A percentile compares a stretch with the other conserved stretches of the same genome.
phyloP scores from a whole-genome alignment of 2,888 invertebrate species.

The Coremacera marginata region DNA sequence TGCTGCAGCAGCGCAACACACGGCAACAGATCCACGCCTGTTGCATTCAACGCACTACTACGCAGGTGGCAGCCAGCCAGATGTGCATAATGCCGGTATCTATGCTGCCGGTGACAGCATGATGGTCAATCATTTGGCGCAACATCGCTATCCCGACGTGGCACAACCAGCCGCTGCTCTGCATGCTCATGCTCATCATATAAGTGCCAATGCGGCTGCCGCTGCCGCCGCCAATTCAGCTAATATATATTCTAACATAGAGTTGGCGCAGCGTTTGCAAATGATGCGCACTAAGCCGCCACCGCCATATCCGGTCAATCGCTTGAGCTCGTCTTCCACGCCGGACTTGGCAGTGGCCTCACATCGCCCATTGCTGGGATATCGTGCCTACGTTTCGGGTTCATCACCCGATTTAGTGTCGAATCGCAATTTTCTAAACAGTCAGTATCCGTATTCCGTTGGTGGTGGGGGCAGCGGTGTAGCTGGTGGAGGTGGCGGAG shows the following conservation, averaged over 20 bases:
- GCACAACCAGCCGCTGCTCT: constrained; percentile 71
- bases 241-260: constrained; percentile 51
- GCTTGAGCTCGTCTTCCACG: constrained; percentile 85
- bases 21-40: constrained; percentile 41
- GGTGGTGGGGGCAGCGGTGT: constrained; percentile 41
- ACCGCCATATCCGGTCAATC: constrained; percentile 84
- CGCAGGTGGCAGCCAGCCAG: constrained; percentile 78
- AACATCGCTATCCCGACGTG: constrained; percentile 75
- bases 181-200: constrained; percentile 60
- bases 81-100: constrained; percentile 74
- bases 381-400: constrained; percentile 76
- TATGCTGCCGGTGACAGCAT: constrained; percentile 52
- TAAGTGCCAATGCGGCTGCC: constrained; percentile 46
- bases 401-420: constrained; percentile 85
- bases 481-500: constrained; percentile 38
- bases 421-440: constrained; percentile 75
- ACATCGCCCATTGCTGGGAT: constrained; percentile 70
- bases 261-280: constrained; percentile 65
- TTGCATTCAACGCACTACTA: constrained; percentile 54
- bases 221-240: constrained; percentile 36
- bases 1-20: constrained; percentile 52
- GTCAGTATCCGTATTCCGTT: constrained; percentile 53
- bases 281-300: constrained; percentile 77
- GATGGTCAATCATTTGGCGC: constrained; percentile 62
- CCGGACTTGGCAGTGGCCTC: constrained; percentile 85